Conservation (phyloP, 1,140 invertebrate genomes). For the Nylanderia fulva region DNA sequence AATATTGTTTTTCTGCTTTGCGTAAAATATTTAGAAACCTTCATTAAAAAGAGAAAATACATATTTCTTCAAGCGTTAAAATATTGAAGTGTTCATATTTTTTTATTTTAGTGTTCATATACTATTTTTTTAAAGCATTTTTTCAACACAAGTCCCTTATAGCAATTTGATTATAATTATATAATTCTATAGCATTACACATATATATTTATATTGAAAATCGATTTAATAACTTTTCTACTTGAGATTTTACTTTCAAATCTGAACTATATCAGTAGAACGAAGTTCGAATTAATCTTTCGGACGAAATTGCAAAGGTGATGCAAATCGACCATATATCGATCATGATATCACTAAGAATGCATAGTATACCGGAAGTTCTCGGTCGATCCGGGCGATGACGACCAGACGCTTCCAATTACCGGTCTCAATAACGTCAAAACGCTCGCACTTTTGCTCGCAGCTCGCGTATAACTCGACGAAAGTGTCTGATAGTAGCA, state of each 20-base stretch:
- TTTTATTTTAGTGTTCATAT: background rate
- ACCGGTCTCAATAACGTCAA: conserved; percentile 40
- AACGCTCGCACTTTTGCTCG: conserved; percentile 36
- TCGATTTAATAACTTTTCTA: background rate
- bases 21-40: background rate
- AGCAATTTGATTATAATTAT: too few species aligned
- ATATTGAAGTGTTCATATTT: background rate
- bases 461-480: background rate
- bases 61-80: background rate
- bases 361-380: conserved; percentile 31
- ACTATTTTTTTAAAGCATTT: background rate
- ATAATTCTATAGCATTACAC: too few species aligned
- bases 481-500: conserved; percentile 12
- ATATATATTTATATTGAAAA: background rate
- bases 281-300: conserved; percentile 10
- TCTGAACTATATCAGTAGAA: background rate
- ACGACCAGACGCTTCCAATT: conserved; percentile 53
- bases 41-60: background rate
- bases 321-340: conserved; percentile 5
- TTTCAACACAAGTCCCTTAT: background rate
- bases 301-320: background rate
- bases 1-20: background rate
- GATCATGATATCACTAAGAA: conserved; percentile 31
- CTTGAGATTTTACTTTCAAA: background rate
- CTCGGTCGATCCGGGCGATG: background rate